These are phyloP conservation scores for Cerastoderma edule DNA, from an alignment of 2,888 invertebrate species.

Conservation along the genomic window DNA sequence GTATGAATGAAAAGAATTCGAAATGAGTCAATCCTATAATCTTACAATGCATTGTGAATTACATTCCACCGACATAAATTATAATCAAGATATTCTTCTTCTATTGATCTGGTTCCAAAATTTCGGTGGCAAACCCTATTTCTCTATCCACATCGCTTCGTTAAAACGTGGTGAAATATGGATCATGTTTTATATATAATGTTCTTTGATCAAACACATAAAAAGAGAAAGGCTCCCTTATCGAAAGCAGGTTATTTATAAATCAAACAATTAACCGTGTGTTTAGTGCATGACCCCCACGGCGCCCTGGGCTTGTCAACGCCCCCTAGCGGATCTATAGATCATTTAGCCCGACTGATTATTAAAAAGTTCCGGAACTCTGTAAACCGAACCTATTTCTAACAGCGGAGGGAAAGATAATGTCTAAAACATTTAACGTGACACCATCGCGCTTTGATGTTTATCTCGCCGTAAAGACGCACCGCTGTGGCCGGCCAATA, in stretches of 20 bases:
- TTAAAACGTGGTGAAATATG: no score
- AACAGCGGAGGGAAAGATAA: conserved; percentile 55
- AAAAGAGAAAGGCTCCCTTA: conserved; percentile 19
- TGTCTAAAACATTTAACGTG: conserved; percentile 56
- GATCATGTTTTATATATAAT: conserved; percentile 10
- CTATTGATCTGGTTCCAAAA: no score
- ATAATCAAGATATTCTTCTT: no score
- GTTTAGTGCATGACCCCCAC: conserved; percentile 30
- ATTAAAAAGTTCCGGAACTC: conserved; percentile 42
- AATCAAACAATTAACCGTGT: conserved; percentile 44
- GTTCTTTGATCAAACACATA: conserved; percentile 22
- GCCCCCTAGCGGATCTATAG: conserved; percentile 50
- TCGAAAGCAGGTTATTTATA: conserved; percentile 26
- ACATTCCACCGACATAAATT: no score
- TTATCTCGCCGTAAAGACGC: conserved; percentile 51
- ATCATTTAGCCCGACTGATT: conserved; percentile 51
- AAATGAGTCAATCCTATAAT: no score
- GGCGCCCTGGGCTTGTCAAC: conserved; percentile 44
- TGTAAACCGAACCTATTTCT: conserved; percentile 56
- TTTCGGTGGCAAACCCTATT: no score
- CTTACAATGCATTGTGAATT: no score
- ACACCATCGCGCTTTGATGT: conserved; percentile 51
- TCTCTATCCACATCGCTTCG: no score
- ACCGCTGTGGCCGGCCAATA: conserved; percentile 45
- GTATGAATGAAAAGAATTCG: no score